Conservation (phyloP, 2,113 vertebrate species). For the Pollachius pollachius region DNA sequence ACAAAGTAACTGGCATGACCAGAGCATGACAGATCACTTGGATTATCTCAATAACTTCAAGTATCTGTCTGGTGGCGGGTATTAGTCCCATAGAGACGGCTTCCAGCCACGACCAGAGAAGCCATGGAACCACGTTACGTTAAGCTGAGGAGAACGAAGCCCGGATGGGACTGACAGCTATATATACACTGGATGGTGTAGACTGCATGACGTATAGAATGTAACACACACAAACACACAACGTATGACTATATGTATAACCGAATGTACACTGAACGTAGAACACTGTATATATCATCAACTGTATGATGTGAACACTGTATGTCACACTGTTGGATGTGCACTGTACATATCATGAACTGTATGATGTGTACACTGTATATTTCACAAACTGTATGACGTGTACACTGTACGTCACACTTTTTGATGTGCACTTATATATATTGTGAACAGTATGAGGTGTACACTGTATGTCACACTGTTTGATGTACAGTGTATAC, state of each 20-base stretch:
- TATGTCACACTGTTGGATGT: no score
- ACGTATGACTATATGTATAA: no score
- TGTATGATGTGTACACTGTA: no score
- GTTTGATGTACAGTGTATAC: no score
- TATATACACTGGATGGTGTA: conserved; percentile 23
- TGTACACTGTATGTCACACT: no score
- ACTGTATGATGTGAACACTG: no score
- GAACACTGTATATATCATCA: not conserved
- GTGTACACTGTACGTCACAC: not conserved
- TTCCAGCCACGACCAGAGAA: conserved; percentile 33
- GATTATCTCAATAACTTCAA: conserved; percentile 67
- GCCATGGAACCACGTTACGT: conserved; percentile 34
- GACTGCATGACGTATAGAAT: not conserved
- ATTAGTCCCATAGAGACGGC: conserved; percentile 42
- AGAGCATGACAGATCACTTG: conserved; percentile 49
- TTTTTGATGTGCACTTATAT: not conserved
- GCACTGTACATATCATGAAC: no score
- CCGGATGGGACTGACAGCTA: conserved; percentile 28
- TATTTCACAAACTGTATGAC: no score
- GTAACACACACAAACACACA: not conserved
- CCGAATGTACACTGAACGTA: not conserved
- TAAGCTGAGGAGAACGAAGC: conserved; percentile 26
- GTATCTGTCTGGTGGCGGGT: conserved; percentile 60
- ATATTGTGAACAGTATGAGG: not conserved
- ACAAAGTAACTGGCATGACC: conserved; percentile 63